phyloP scores from a whole-genome alignment of 2,797 vertebrate species.

The Megalops cyprinoides region DNA sequence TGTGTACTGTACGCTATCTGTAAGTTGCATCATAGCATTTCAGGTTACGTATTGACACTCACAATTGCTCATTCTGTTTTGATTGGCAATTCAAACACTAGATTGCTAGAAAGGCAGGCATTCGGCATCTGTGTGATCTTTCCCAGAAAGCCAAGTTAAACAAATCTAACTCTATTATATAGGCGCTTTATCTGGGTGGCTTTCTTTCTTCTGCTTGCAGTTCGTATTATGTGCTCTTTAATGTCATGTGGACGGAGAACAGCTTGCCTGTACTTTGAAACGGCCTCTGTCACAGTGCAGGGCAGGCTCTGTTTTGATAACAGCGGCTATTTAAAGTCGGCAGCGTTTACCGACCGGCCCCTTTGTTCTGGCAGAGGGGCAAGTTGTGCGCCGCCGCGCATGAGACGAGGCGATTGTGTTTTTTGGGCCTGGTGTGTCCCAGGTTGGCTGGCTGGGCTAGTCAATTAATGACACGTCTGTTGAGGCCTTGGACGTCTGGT shows the following conservation, averaged over 20 bases:
- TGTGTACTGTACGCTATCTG: background rate
- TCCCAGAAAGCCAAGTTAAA: conserved; percentile 21
- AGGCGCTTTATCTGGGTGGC: conserved; percentile 9
- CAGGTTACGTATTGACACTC: background rate
- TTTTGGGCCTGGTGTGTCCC: background rate
- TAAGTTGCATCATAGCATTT: background rate
- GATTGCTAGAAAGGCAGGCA: background rate
- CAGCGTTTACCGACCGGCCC: background rate
- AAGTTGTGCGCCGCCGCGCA: background rate
- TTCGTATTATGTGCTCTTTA: conserved; percentile 26
- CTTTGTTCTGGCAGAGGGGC: conserved; percentile 27
- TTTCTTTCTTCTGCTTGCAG: conserved; percentile 26
- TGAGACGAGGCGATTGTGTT: background rate
- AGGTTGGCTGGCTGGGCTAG: background rate
- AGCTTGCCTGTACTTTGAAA: conserved; percentile 29
- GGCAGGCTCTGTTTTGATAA: conserved; percentile 58
- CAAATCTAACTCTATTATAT: conserved; percentile 14
- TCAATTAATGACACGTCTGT: background rate
- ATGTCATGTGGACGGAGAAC: conserved; percentile 15
- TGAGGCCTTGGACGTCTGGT: background rate
- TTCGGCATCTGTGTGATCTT: background rate
- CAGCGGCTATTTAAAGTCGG: conserved; percentile 69
- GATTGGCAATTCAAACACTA: conserved; percentile 7
- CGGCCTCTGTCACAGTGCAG: conserved; percentile 31
- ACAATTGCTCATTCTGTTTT: background rate